Evolutionary conservation across 2,888 invertebrate genomes (phyloP), one percentile per base, ranked within the genome.

Genomic region (Tiliacea citrago): DNA sequence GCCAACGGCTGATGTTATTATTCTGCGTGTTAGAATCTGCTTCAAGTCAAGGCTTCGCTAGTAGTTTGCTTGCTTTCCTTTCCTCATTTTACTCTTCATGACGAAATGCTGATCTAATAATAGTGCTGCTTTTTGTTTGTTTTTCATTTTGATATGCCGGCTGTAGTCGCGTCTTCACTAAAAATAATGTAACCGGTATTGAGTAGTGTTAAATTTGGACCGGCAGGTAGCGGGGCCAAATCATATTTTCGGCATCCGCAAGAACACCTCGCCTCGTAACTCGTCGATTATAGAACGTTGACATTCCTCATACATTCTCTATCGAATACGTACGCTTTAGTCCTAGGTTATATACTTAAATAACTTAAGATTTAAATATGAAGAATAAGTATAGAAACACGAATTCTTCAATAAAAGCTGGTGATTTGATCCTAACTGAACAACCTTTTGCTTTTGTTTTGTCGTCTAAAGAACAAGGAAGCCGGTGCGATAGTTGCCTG

Each of bases 401-500:
- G 10, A 90, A 93, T 84, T 93, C 94, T 39, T 89, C 90, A 29
- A 95, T 97, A 74, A 97, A 97, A 91, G 95, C 97, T 45, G 98
- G 98, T 42, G 97, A 97, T 88, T 94, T 98, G 47, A 97, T 98
- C 75, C 93, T 98, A 63, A 97, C 97, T 57, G 98, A 98, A 89
- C 97, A 98, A 88, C 98, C 98, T 0, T 98, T 98, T 93, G 97
- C 97, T 2, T 98, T 97, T 92, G 97, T 97, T 58, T 93, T 98
- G 6, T 97, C 97, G 82, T 97, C 98, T 0, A 97, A 98, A 87
- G 97, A 97, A 89, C 97, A 97, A 83, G 97, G 97, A 57, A 97
- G 97, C 89, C 95, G 97, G 82, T 98, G 98, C 94, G 98, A 98
- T 92, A 97, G 97, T 92, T 98, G 98, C 91, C 97, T 98, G 79